Evolutionary conservation across 2,888 invertebrate species (phyloP).

Genomic region (Drosophila neonasuta): DNA sequence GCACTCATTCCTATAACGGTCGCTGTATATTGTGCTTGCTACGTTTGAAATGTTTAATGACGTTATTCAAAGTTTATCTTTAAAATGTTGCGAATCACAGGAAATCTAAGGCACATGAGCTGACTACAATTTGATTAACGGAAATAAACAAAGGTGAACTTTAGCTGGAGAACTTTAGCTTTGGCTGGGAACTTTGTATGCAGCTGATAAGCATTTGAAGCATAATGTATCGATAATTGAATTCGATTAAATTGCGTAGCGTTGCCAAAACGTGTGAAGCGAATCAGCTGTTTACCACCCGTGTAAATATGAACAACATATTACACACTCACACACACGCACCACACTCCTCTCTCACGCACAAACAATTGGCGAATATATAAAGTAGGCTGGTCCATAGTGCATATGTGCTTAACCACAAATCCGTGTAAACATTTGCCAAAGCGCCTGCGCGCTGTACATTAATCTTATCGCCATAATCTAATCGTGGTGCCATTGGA

Average conservation of each 20-base stretch:
- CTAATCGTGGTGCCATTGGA: slow-evolving; percentile 51
- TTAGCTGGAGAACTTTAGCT: not conserved
- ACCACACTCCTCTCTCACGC: slow-evolving; percentile 18
- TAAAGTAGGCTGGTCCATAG: slow-evolving; percentile 20
- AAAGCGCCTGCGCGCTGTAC: slow-evolving; percentile 49
- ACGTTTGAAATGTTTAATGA: not conserved
- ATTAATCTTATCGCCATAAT: slow-evolving; percentile 59
- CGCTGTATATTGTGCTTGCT: not conserved
- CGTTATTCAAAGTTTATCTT: not conserved
- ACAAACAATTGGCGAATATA: slow-evolving; percentile 35
- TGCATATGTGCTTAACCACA: slow-evolving; percentile 10
- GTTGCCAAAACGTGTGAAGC: slow-evolving; percentile 24
- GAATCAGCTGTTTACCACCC: slow-evolving; percentile 40
- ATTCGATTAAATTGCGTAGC: slow-evolving; percentile 11
- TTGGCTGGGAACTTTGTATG: not conserved
- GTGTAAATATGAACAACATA: slow-evolving; percentile 26
- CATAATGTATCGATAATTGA: slow-evolving; percentile 35
- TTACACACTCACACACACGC: slow-evolving; percentile 22
- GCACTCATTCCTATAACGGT: not conserved
- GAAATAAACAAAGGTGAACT: slow-evolving; percentile 6
- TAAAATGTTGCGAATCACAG: not conserved
- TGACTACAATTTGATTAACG: not conserved
- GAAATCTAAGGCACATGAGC: not conserved
- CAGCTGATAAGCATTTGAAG: slow-evolving; percentile 1
- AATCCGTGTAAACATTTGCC: slow-evolving; percentile 1